Evolutionary conservation across 2,888 invertebrate species (phyloP).

Genomic region (Subacronicta megacephala): DNA sequence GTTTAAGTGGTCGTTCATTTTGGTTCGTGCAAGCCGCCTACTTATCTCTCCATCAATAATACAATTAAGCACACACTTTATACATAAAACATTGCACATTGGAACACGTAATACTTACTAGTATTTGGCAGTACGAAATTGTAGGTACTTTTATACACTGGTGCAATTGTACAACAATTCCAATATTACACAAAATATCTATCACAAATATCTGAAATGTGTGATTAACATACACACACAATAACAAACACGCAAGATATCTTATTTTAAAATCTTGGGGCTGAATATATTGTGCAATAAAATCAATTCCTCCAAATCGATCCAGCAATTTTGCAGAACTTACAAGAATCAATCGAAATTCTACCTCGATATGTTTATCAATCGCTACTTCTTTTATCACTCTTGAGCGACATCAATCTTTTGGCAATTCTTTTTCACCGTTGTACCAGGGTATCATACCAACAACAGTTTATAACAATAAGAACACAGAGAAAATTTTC

Average conservation of each 20-base stretch:
- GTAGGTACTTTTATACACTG: conserved; percentile 7
- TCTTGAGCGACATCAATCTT: conserved; percentile 44
- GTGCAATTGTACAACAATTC: conserved; percentile 38
- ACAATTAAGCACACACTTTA: neutral
- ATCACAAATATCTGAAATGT: conserved; percentile 19
- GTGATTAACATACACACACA: neutral
- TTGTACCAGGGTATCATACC: conserved; percentile 39
- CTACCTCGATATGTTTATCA: conserved; percentile 49
- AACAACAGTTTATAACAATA: conserved; percentile 40
- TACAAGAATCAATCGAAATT: conserved; percentile 4
- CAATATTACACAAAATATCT: conserved; percentile 17
- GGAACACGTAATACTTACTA: conserved; percentile 8
- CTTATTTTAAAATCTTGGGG: conserved; percentile 4
- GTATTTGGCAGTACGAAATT: conserved; percentile 18
- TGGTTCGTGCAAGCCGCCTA: neutral
- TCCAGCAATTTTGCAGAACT: conserved; percentile 6
- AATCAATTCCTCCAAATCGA: conserved; percentile 9
- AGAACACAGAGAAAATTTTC: conserved; percentile 57
- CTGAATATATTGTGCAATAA: conserved; percentile 1
- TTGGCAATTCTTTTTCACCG: conserved; percentile 38
- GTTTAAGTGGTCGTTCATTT: too few relatives aligned
- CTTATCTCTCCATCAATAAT: neutral
- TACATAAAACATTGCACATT: conserved; percentile 5
- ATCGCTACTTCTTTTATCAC: conserved; percentile 16
- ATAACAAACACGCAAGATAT: neutral